Base-by-base conservation (phyloP, 2,797 vertebrate species). In the Amniataba percoides region DNA sequence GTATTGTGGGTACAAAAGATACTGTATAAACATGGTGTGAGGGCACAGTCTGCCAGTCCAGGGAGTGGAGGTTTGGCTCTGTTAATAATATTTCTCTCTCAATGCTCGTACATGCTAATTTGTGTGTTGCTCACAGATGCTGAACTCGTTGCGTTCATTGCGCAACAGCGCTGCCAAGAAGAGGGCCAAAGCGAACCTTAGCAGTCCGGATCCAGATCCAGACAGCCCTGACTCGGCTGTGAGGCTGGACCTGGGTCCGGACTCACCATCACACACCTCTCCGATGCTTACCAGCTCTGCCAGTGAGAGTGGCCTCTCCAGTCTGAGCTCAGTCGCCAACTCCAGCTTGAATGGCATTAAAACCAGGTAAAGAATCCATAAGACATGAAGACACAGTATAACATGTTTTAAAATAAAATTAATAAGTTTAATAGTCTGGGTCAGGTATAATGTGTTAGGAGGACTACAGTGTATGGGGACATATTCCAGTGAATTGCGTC, bases 141-240 rank as follows among this genome's bases (percentile, higher is more conserved):
- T 96, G 88, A 97, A 94, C 83, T 98, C 96, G 0, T 94, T 99
- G 18, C 91, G 96, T 0, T 96, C 96, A 3, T 88, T 99, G 68
- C 96, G 96, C n/a, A 97, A 95, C 84, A 99, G 97, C 0, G 97
- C 97, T 0, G 97, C 97, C 40, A 99, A 97, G 92, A 99, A 98
- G 89, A 94, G 96, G 78, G 98, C 97, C 0, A 96, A 96, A 87
- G 94, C 95, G 11, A 96, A 93, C 76, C 87, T 95, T 48, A 94
- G 92, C 70, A 71, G 95, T 34, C 94, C 95, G 0, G 96, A 95
- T 69, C 92, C 94, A 6, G 96, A 94, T 75, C 89, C 94, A 4
- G 97, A 97, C 80, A 98, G 97, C 70, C 97, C 96, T 0, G 97
- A 98, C 75, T 96, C 96, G 0, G 96, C 95, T 0, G 67, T 96